A percentile compares a stretch with the other conserved stretches of the same genome.
Conservation (phyloP, 2,797 vertebrate species). For the Semotilus atromaculatus region DNA sequence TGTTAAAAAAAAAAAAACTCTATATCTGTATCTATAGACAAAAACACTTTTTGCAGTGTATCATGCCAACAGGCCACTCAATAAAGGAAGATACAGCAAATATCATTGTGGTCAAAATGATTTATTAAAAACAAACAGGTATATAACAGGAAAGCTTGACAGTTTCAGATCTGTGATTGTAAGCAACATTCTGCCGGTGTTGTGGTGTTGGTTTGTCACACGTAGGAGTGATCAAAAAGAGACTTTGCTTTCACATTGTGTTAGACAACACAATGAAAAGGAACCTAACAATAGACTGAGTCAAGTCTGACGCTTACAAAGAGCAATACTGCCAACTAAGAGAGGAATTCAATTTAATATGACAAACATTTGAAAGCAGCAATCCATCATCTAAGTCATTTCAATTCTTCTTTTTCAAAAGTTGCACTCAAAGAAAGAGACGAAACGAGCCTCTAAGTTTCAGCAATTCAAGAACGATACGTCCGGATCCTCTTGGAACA, state of each 20-base stretch:
- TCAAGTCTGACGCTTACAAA: slow-evolving; percentile 41
- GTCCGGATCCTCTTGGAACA: slow-evolving; percentile 41
- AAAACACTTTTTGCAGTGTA: not conserved
- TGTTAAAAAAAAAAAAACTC: not conserved
- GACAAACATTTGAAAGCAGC: slow-evolving; percentile 61
- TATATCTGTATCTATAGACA: not conserved
- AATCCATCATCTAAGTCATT: slow-evolving; percentile 63
- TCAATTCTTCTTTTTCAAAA: slow-evolving; percentile 57
- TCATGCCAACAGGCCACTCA: not conserved
- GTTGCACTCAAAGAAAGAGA: slow-evolving; percentile 45
- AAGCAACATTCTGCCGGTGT: slow-evolving; percentile 4
- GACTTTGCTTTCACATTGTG: slow-evolving; percentile 40
- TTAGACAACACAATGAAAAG: slow-evolving; percentile 52
- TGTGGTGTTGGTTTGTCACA: slow-evolving; percentile 36
- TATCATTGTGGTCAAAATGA: not conserved
- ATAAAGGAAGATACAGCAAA: not conserved
- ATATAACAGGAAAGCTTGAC: not conserved
- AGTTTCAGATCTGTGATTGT: slow-evolving; percentile 6
- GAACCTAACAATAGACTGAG: slow-evolving; percentile 57
- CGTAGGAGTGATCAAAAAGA: slow-evolving; percentile 27
- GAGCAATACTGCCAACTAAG: slow-evolving; percentile 54
- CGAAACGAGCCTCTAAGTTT: slow-evolving; percentile 44
- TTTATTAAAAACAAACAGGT: not conserved
- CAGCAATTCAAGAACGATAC: slow-evolving; percentile 49
- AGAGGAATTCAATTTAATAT: slow-evolving; percentile 62